Base-by-base conservation (phyloP, 2,113 vertebrate genomes). In the Zosterops hypoxanthus region DNA sequence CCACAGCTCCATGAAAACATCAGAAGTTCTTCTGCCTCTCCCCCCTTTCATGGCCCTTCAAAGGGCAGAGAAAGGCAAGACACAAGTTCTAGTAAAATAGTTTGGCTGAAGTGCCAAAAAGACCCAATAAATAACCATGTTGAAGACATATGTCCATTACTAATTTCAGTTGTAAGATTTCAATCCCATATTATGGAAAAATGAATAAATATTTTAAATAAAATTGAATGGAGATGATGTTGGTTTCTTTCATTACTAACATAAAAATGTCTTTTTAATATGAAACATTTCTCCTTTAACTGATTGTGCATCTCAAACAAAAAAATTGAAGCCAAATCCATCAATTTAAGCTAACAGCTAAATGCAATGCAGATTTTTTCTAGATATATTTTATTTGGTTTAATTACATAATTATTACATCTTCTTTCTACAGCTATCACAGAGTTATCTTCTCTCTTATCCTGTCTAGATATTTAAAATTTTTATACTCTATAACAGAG, bases 41-140 rank as follows among this genome's bases (percentile, higher is more conserved):
- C 21, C 9, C 5, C 42, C 11, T 2, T 0, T 33, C 69, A 23
- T 0, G 0, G 34, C 25, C 36, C n/a, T 53, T 28, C 65, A 21
- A 60, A 57, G 3, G n/a, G 50, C 75, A 85, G 26, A 69, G 41
- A 77, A 77, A 83, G 41, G 55, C 24, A 49, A 63, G 26, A 66
- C 9, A 10, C 18, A 28, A 68, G 29, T 11, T 82, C 39, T 9
- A 56, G 21, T 7, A 36, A 25, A 88, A 76, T 1, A 72, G 31
- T 55, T 34, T 53, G 11, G 12, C 34, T 57, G 5, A 49, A 65
- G 75, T 9, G 10, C 24, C 59, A 61, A 57, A 82, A 66, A 63
- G 50, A 44, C 63, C 24, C 70, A 36, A 57, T 11, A n/a, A 68
- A 42, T 5, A 20, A 63, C 42, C 46, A 47, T 50, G 83, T 22